Evolutionary conservation across 2,113 vertebrate species (phyloP).

Genomic region (Hemicordylus capensis): DNA sequence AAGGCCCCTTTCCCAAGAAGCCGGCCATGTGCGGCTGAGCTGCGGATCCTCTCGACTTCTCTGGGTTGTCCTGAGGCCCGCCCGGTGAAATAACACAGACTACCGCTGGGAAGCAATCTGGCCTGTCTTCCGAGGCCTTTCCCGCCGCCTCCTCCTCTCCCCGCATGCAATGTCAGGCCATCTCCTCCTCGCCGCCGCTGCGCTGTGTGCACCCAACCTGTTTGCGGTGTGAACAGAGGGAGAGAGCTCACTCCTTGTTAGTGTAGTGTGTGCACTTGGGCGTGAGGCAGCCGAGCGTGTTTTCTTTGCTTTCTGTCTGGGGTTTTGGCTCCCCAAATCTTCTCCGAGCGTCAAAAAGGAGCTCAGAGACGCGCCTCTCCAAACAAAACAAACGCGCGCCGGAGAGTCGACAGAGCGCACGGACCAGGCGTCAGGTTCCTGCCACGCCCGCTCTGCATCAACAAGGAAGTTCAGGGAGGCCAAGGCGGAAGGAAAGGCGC

Average conservation of each 20-base stretch:
- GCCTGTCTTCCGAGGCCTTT: constrained; percentile 14
- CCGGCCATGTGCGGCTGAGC: constrained; percentile 33
- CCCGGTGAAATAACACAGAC: constrained; percentile 55
- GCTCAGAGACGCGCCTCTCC: background rate
- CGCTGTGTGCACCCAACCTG: background rate
- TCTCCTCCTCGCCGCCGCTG: background rate
- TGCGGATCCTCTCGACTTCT: constrained; percentile 56
- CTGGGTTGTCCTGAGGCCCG: constrained; percentile 45
- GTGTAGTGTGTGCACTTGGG: background rate
- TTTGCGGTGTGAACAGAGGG: background rate
- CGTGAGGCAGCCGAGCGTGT: background rate
- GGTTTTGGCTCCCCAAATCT: background rate
- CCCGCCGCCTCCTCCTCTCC: background rate
- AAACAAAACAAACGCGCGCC: background rate
- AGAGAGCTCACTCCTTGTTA: background rate
- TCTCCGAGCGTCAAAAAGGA: background rate
- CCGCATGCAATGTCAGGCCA: background rate
- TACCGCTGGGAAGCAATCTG: constrained; percentile 30
- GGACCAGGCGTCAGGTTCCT: background rate
- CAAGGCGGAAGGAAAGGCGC: background rate
- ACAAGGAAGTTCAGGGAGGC: background rate
- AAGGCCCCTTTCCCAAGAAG: too few species aligned
- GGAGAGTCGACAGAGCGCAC: background rate
- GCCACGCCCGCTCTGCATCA: background rate
- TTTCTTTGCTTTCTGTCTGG: background rate